These are phyloP conservation scores for Notodonta ziczac DNA, from an alignment of 2,888 invertebrate genomes.

Conservation along the genomic window DNA sequence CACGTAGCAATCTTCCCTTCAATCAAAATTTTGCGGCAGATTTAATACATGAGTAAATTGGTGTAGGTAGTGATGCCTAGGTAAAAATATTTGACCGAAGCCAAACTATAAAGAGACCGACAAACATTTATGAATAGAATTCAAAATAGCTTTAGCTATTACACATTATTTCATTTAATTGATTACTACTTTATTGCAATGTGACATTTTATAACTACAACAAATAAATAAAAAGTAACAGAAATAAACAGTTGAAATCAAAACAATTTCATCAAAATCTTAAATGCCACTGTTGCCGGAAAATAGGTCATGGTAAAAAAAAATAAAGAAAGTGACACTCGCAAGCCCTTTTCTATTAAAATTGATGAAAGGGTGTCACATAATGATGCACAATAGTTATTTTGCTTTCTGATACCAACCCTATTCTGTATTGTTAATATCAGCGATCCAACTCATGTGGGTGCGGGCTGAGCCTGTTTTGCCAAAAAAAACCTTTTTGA, in stretches of 20 bases:
- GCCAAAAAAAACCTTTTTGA: conserved; percentile 75
- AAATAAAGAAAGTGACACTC: conserved; percentile 74
- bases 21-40: conserved; percentile 46
- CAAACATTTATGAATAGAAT: too few relatives aligned
- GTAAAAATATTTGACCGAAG: too few relatives aligned
- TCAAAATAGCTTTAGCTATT: too few relatives aligned
- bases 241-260: background rate
- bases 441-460: conserved; percentile 72
- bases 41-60: conserved; percentile 28
- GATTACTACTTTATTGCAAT: too few relatives aligned
- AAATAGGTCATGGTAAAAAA: conserved; percentile 37
- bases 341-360: conserved; percentile 79
- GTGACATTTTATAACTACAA: too few relatives aligned
- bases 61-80: background rate
- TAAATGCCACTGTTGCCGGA: conserved; percentile 29
- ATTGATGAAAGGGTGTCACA: conserved; percentile 78
- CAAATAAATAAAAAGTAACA: background rate
- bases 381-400: conserved; percentile 80
- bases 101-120: too few relatives aligned
- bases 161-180: too few relatives aligned
- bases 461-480: conserved; percentile 73
- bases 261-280: background rate
- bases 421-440: conserved; percentile 74
- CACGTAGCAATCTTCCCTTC: conserved; percentile 70
- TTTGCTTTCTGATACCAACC: conserved; percentile 72